Percentiles rank a stretch among this genome's conserved stretches.
Evolutionary conservation across 1,140 invertebrate genomes (phyloP).

Genomic region (Aricia agestis): DNA sequence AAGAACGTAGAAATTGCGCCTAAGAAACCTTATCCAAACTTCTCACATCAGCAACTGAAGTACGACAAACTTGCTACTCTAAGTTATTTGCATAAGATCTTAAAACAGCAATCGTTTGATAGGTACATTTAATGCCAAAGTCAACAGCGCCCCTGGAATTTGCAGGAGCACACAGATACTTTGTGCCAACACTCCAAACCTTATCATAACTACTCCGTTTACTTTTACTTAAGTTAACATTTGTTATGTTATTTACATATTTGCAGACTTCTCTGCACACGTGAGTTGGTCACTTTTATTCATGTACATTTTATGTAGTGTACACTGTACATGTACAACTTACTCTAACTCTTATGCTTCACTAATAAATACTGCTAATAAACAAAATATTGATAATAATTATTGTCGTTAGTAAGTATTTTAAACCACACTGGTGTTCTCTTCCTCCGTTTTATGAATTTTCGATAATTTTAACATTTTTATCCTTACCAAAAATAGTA

Average conservation of each 20-base stretch:
- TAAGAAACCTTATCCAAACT: conserved; percentile 2
- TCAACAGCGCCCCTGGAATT: conserved; percentile 49
- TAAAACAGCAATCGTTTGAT: conserved; percentile 63
- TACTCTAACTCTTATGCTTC: no score
- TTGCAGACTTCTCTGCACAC: background rate
- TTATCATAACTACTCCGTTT: conserved; percentile 2
- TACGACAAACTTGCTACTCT: conserved; percentile 48
- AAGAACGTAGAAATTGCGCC: no score
- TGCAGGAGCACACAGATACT: conserved; percentile 31
- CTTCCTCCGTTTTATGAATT: no score
- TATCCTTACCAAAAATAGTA: no score
- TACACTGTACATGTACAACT: no score
- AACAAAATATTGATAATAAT: no score
- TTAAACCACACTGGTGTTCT: no score
- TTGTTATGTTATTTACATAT: background rate
- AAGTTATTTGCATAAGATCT: conserved; percentile 65
- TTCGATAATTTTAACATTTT: no score
- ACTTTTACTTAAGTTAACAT: background rate
- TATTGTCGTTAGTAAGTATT: no score
- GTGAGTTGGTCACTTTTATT: no score
- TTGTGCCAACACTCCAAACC: conserved; percentile 8
- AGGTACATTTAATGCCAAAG: conserved; percentile 51
- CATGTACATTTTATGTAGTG: no score
- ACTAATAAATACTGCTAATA: no score
- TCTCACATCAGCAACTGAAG: conserved; percentile 25